These are phyloP conservation scores for Theretra japonica DNA, from an alignment of 2,888 invertebrate genomes.

Conservation along the genomic window DNA sequence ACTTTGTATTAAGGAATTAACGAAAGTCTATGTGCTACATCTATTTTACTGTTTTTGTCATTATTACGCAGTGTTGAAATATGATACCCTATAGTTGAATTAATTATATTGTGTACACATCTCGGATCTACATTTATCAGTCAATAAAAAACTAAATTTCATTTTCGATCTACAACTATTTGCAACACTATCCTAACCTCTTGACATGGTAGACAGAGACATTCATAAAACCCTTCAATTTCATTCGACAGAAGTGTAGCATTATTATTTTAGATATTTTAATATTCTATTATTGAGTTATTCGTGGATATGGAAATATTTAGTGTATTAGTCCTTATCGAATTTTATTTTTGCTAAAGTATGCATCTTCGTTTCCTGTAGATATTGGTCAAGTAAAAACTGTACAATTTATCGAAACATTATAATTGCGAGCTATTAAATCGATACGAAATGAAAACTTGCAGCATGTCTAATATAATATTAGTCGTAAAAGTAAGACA, in stretches of 20 bases:
- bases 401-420: background rate
- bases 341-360: background rate
- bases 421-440: background rate
- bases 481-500: background rate
- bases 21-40: background rate
- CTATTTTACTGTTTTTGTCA: background rate
- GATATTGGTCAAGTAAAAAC: slow-evolving; percentile 1
- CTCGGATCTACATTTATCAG: slow-evolving; percentile 3
- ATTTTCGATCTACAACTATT: slow-evolving; percentile 3
- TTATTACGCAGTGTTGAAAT: no score
- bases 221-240: background rate
- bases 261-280: background rate
- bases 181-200: background rate
- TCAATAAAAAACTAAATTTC: background rate
- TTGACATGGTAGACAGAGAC: slow-evolving; percentile 1
- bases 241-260: background rate
- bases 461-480: background rate
- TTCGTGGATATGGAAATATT: background rate
- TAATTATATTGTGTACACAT: background rate
- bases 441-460: background rate
- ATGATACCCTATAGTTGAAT: no score
- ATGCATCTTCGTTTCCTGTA: background rate
- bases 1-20: background rate
- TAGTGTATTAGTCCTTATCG: background rate
- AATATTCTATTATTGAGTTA: background rate